phyloP scores from a whole-genome alignment of 2,888 invertebrate genomes.

The Odontocerum albicorne region DNA sequence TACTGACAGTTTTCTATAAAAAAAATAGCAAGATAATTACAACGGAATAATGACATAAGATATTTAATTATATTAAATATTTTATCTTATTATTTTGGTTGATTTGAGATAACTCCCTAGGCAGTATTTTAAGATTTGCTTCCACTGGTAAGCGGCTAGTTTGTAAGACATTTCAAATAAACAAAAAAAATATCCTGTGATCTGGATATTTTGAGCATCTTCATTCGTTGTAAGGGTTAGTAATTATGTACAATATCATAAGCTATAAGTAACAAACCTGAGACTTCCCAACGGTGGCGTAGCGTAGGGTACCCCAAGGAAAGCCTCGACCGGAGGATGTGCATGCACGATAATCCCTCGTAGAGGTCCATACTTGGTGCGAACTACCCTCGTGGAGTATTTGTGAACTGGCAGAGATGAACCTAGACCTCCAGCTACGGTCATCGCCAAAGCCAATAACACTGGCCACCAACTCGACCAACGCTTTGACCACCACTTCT shows the following conservation, averaged over 20 bases:
- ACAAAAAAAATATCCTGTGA: no score
- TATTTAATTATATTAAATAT: no score
- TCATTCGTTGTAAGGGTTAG: no score
- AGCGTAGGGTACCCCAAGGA: slow-evolving; percentile 92
- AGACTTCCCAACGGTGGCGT: slow-evolving; percentile 88
- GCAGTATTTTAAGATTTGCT: no score
- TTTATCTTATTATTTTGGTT: no score
- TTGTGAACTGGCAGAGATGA: slow-evolving; percentile 64
- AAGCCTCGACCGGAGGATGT: slow-evolving; percentile 84
- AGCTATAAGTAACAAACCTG: slow-evolving; percentile 57
- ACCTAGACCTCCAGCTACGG: slow-evolving; percentile 48
- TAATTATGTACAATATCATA: not conserved
- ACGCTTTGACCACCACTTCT: slow-evolving; percentile 10
- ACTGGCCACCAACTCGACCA: slow-evolving; percentile 51
- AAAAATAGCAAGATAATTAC: no score
- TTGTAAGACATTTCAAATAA: no score
- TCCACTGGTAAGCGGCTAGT: no score
- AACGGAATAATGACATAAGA: no score
- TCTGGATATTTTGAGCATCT: no score
- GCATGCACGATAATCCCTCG: slow-evolving; percentile 83
- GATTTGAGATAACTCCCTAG: no score
- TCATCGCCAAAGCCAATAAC: slow-evolving; percentile 59
- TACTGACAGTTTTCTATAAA: no score
- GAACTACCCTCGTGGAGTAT: slow-evolving; percentile 79
- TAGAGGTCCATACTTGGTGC: slow-evolving; percentile 87